Evolutionary conservation across 2,888 invertebrate species (phyloP).

Genomic region (Phlogophora meticulosa): DNA sequence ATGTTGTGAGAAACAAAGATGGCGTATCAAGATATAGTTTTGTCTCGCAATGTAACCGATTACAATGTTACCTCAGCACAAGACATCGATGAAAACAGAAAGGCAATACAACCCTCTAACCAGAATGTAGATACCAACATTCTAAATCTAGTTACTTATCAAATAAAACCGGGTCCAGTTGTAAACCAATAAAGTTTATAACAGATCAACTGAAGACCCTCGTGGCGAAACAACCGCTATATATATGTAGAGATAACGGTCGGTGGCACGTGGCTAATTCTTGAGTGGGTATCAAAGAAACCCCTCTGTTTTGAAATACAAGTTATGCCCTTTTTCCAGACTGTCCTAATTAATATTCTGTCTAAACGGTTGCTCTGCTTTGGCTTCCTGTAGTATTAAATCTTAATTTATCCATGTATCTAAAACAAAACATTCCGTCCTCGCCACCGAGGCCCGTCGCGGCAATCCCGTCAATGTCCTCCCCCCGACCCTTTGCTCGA

Average conservation of each 20-base stretch:
- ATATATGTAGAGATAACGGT: too few relatives aligned
- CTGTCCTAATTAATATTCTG: too few relatives aligned
- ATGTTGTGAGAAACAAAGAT: too few relatives aligned
- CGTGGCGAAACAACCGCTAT: neutral
- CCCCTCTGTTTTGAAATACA: neutral
- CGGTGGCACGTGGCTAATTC: neutral
- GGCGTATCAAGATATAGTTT: too few relatives aligned
- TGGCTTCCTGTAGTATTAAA: too few relatives aligned
- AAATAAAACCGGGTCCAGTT: constrained; percentile 15
- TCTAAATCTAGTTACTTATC: neutral
- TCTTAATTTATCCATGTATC: too few relatives aligned
- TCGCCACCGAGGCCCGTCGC: too few relatives aligned
- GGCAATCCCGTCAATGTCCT: too few relatives aligned
- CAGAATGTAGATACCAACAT: neutral
- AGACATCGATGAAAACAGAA: neutral
- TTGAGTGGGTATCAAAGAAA: neutral
- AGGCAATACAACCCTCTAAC: neutral
- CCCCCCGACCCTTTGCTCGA: too few relatives aligned
- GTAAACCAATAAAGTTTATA: constrained; percentile 18
- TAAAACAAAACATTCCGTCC: too few relatives aligned
- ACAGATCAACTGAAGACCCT: neutral
- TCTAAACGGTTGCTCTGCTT: too few relatives aligned
- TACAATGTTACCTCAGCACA: neutral
- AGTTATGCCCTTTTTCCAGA: neutral
- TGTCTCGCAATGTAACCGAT: neutral